Evolutionary conservation across 2,113 vertebrate genomes (phyloP).

Genomic region (Gambusia holbrooki): DNA sequence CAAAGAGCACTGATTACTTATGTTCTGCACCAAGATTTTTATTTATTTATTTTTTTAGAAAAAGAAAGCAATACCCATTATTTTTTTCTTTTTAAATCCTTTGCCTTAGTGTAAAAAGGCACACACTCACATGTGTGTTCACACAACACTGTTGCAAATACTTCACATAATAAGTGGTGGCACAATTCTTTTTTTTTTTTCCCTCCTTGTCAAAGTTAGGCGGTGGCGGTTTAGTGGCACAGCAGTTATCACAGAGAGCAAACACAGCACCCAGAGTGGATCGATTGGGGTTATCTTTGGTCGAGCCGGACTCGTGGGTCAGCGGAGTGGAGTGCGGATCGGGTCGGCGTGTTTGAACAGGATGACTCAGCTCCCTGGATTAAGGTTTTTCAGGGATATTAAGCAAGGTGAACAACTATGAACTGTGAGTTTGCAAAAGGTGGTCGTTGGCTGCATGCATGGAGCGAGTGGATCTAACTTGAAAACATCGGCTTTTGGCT

Average conservation of each 20-base stretch:
- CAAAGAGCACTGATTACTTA: slow-evolving; percentile 57
- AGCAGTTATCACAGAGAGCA: slow-evolving; percentile 61
- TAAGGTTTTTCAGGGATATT: slow-evolving; percentile 50
- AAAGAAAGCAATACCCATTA: slow-evolving; percentile 55
- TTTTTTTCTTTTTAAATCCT: slow-evolving; percentile 9
- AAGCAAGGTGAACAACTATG: slow-evolving; percentile 19
- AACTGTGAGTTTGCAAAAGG: slow-evolving; percentile 41
- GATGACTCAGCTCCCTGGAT: slow-evolving; percentile 2
- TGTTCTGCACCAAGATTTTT: slow-evolving; percentile 16
- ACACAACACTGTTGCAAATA: slow-evolving; percentile 56
- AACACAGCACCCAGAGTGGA: slow-evolving; percentile 61
- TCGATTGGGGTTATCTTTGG: slow-evolving; percentile 80
- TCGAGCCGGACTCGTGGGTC: slow-evolving; percentile 71
- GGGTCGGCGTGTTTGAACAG: slow-evolving; percentile 56
- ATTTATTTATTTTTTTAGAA: neutral
- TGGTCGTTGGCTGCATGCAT: slow-evolving; percentile 4
- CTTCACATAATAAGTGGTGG: slow-evolving; percentile 53
- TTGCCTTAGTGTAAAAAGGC: slow-evolving; percentile 63
- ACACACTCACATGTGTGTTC: slow-evolving; percentile 24
- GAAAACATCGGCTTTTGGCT: slow-evolving; percentile 12
- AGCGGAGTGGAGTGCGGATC: slow-evolving; percentile 24
- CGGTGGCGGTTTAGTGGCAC: slow-evolving; percentile 55
- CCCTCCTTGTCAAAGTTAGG: slow-evolving; percentile 11
- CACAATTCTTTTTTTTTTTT: slow-evolving; percentile 23
- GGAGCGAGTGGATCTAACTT: slow-evolving; percentile 30